Percentiles rank a stretch among this genome's conserved stretches.
These are phyloP conservation scores for Pentalonia nigronervosa DNA, from an alignment of 1,140 invertebrate genomes.

Conservation along the genomic window DNA sequence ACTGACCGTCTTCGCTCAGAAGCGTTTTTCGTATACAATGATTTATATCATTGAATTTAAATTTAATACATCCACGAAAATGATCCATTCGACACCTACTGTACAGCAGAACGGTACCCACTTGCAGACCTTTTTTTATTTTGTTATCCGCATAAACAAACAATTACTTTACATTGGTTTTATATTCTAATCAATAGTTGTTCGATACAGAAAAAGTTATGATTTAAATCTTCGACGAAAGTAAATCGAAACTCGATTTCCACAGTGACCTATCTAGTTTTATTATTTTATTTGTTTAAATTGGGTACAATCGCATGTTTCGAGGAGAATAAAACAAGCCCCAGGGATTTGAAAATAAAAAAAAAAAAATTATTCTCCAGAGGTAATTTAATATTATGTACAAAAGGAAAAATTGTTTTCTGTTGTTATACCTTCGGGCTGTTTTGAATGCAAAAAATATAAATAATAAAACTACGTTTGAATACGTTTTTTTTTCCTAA, in stretches of 20 bases:
- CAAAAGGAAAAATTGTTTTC: conserved; percentile 19
- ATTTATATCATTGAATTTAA: too few relatives aligned
- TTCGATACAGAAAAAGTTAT: background rate
- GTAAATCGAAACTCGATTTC: conserved; percentile 27
- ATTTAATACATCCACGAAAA: too few relatives aligned
- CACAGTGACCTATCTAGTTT: conserved; percentile 8
- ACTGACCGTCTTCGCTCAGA: too few relatives aligned
- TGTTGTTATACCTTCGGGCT: background rate
- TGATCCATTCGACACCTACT: too few relatives aligned
- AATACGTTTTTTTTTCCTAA: background rate
- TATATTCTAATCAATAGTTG: background rate
- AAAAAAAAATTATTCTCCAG: background rate
- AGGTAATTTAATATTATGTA: conserved; percentile 35
- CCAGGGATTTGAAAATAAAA: conserved; percentile 13
- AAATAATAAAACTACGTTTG: conserved; percentile 5
- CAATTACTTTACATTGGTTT: conserved; percentile 5
- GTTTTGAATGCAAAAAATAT: conserved; percentile 32
- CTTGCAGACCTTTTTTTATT: too few relatives aligned
- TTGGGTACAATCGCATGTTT: conserved; percentile 27
- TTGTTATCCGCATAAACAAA: background rate
- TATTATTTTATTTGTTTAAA: conserved; percentile 29
- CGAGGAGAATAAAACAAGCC: conserved; percentile 12
- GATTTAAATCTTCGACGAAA: conserved; percentile 31
- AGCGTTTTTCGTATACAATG: too few relatives aligned
- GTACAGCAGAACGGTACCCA: too few relatives aligned